Evolutionary conservation across 2,797 vertebrate genomes (phyloP).

Genomic region (Ataeniobius toweri): DNA sequence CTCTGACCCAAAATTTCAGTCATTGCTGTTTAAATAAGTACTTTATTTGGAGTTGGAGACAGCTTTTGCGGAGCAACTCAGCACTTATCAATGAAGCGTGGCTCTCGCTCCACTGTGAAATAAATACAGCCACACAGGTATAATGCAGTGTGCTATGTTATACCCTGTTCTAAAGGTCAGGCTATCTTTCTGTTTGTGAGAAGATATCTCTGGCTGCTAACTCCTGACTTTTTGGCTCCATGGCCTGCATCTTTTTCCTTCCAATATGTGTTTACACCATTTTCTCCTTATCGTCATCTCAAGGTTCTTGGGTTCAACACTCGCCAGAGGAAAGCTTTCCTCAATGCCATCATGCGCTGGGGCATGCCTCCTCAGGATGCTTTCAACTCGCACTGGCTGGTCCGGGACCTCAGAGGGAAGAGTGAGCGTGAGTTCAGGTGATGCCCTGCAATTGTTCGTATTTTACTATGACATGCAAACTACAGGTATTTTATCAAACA

Average conservation of each 20-base stretch:
- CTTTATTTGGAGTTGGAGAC: not conserved
- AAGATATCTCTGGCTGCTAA: not conserved
- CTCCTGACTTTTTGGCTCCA: not conserved
- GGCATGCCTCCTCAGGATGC: conserved; percentile 99
- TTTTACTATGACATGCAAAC: conserved; percentile 5
- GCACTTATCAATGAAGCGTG: not conserved
- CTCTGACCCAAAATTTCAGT: not conserved
- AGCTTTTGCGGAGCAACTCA: not conserved
- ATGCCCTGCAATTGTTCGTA: not conserved
- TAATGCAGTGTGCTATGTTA: not conserved
- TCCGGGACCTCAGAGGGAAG: conserved; percentile 94
- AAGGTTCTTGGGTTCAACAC: conserved; percentile 98
- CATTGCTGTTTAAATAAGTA: not conserved
- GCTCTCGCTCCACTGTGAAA: not conserved
- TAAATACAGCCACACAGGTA: not conserved
- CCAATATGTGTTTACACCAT: not conserved
- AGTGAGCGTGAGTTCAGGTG: conserved; percentile 99
- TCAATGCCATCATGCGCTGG: conserved; percentile 99
- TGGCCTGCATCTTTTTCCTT: not conserved
- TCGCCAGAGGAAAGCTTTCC: conserved; percentile 95
- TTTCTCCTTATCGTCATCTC: conserved; percentile 12
- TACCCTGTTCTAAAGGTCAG: not conserved
- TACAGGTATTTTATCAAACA: not conserved
- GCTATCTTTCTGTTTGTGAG: not conserved
- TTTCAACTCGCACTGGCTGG: conserved; percentile 99